Conservation (phyloP, 2,888 invertebrate species). For the Eulithis testata region DNA sequence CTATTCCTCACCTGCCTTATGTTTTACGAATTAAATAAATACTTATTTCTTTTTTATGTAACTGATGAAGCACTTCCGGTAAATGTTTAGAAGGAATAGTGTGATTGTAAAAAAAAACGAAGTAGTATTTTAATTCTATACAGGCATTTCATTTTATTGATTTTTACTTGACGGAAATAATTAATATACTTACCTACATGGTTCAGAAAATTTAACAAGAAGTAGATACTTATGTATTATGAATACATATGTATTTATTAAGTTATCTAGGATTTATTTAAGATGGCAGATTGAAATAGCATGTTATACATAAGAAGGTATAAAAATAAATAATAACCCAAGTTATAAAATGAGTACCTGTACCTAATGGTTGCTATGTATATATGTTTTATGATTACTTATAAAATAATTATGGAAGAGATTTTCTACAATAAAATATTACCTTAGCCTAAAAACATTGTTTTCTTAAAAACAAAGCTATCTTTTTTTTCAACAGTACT, state of each 20-base stretch:
- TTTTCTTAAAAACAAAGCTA: background rate
- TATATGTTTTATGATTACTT: background rate
- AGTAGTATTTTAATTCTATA: background rate
- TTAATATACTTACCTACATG: background rate
- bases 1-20: conserved; percentile 57
- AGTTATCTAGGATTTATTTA: too few species aligned
- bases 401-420: background rate
- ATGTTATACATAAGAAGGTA: too few species aligned
- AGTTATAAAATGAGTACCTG: too few species aligned
- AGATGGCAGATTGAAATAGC: too few species aligned
- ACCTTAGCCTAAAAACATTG: background rate
- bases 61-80: conserved; percentile 25
- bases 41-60: conserved; percentile 19
- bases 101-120: background rate
- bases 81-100: conserved; percentile 2
- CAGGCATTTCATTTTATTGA: conserved; percentile 2
- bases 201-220: background rate
- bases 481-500: background rate
- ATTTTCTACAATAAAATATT: background rate
- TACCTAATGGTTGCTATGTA: too few species aligned
- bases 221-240: background rate
- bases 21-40: conserved; percentile 36
- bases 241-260: too few species aligned
- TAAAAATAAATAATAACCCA: too few species aligned
- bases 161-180: background rate